Base-by-base conservation (phyloP, 2,888 invertebrate species). In the Trachelus tabidus region DNA sequence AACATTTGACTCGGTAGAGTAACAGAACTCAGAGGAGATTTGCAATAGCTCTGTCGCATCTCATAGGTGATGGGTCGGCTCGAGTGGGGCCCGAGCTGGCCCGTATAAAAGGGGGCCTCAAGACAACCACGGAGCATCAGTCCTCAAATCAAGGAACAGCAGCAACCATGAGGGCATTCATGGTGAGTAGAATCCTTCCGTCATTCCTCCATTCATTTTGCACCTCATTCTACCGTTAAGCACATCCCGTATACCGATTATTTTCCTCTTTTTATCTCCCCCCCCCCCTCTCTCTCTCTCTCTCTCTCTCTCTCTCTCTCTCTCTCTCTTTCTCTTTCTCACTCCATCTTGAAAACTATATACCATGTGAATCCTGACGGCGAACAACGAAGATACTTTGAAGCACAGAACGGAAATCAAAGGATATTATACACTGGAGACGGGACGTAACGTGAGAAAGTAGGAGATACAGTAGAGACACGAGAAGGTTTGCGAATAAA, bases 161-260 rank as follows among this genome's bases (percentile, higher is more conserved):
- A 89, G 88, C 88, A 89, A 90, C 88, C 91, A 91, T 91, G 91
- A 91, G 91, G 90, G 91, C 90, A 91, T 91, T 91, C 90, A 87
- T 91, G 91, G 91, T 91, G 89, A 91, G 91, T 91, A 84, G 81
- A 80, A 83, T 80, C 82, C 82, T 82, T 80, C 81, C 82, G 77
- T 81, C 79, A 80, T 82, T 85, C 84, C 80, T 82, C 78, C 15
- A 15, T 15, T 40, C 15, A 15, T 15, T 15, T 15, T 40, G 4
- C 15, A 40, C 40, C 40, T 40, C 15, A 1, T 15, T 40, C 40
- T 40, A 40, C 6, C 15, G 4, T 40, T 15, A 2, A 4, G 40
- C 40, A 15, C 40, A 6, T 40, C 15, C 40, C 40, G 40, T 4
- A 6, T 40, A 15, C 40, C 40, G 4, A 40, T 40, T 15, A 15